These are phyloP conservation scores for Hanleya hanleyi DNA, from an alignment of 2,888 invertebrate species.

Conservation along the genomic window DNA sequence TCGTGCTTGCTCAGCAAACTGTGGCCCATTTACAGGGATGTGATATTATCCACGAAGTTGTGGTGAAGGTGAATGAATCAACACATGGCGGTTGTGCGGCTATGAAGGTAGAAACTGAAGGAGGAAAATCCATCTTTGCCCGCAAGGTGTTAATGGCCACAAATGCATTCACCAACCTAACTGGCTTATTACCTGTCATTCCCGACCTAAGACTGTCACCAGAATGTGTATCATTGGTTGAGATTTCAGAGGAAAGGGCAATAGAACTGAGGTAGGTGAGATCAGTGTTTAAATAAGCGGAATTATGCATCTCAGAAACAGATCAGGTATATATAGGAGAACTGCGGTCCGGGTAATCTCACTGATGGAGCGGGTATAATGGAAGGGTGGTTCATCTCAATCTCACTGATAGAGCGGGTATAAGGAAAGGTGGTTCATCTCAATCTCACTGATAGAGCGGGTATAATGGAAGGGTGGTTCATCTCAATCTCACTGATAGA, in stretches of 20 bases:
- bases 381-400: too few relatives aligned
- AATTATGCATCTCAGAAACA: too few relatives aligned
- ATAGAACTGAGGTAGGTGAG: constrained; percentile 30
- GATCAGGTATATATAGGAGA: too few relatives aligned
- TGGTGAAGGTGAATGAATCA: constrained; percentile 20
- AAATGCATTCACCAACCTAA: constrained; percentile 39
- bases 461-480: too few relatives aligned
- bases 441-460: too few relatives aligned
- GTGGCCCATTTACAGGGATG: constrained; percentile 40
- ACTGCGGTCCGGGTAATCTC: too few relatives aligned
- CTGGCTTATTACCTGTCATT: constrained; percentile 29
- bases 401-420: too few relatives aligned
- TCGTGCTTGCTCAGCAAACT: constrained; percentile 38
- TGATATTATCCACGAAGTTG: constrained; percentile 41
- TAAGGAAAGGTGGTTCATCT: too few relatives aligned
- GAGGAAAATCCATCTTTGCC: constrained; percentile 20
- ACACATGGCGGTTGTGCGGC: constrained; percentile 18
- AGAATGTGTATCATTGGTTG: constrained; percentile 35
- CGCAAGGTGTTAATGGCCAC: constrained; percentile 42
- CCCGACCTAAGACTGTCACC: constrained; percentile 8
- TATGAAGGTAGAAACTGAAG: constrained; percentile 38
- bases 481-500: too few relatives aligned
- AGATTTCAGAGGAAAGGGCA: constrained; percentile 26
- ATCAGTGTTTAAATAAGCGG: too few relatives aligned
- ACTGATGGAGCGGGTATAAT: too few relatives aligned